phyloP scores from a whole-genome alignment of 2,888 invertebrate species.

The Keiferia lycopersicella region DNA sequence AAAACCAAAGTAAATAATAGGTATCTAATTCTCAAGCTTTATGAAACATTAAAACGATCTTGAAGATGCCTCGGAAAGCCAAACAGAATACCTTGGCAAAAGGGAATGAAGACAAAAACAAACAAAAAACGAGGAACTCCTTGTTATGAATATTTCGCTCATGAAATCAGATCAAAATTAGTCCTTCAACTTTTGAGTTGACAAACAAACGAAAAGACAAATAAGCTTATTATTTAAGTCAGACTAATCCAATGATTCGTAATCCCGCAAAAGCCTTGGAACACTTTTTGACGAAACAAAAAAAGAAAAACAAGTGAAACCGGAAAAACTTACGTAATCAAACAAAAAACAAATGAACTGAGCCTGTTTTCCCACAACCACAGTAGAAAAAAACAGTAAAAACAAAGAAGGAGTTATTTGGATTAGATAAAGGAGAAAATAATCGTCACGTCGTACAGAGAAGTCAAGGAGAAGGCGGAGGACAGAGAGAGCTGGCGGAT shows the following conservation, averaged over 20 bases:
- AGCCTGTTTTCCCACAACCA: not conserved
- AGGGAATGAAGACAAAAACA: constrained; percentile 21
- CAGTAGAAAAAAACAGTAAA: not conserved
- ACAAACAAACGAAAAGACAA: not conserved
- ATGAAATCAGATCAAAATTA: constrained; percentile 4
- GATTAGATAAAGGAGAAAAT: not conserved
- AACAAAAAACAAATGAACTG: constrained; percentile 19
- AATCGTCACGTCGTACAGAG: no score
- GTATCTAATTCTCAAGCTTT: no score
- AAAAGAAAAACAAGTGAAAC: not conserved
- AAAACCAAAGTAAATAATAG: no score
- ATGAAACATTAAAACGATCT: no score
- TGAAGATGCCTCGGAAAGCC: constrained; percentile 29
- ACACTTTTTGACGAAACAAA: constrained; percentile 16
- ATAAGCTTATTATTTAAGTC: not conserved
- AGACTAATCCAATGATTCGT: constrained; percentile 1
- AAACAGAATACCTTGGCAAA: constrained; percentile 57
- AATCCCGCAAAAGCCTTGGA: constrained; percentile 6
- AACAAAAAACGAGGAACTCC: not conserved
- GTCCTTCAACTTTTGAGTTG: not conserved
- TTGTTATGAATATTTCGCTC: not conserved
- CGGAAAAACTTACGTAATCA: constrained; percentile 19
- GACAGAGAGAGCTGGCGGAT: no score
- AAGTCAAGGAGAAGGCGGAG: no score
- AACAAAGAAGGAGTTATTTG: no score